Evolutionary conservation across 2,113 vertebrate genomes (phyloP).

Genomic region (Chamaetylas fuelleborni): DNA sequence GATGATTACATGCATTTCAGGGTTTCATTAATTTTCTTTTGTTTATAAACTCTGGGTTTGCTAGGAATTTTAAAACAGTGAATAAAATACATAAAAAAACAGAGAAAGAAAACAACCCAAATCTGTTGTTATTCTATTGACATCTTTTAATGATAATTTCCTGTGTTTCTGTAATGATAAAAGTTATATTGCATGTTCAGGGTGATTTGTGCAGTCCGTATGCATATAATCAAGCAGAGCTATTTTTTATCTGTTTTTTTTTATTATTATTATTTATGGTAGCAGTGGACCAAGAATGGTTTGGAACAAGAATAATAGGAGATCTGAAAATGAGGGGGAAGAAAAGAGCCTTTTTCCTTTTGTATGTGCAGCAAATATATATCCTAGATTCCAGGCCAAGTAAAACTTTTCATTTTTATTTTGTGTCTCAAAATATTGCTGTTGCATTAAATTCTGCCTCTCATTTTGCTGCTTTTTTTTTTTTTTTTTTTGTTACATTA

Average conservation of each 20-base stretch:
- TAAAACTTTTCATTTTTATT: neutral
- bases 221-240: neutral
- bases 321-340: neutral
- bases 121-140: neutral
- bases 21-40: neutral
- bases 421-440: neutral
- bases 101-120: neutral
- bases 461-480: neutral
- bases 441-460: neutral
- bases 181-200: rapidly evolving
- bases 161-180: neutral
- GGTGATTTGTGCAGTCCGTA: neutral
- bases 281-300: neutral
- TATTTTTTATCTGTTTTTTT: neutral
- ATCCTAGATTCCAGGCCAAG: neutral
- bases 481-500: neutral
- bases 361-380: neutral
- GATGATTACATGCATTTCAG: neutral
- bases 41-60: neutral
- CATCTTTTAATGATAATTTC: neutral
- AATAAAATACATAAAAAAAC: neutral
- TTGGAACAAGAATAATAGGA: neutral
- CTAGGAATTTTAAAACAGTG: neutral
- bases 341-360: neutral
- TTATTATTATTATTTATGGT: neutral